Conservation (phyloP, 2,888 invertebrate genomes). For the Drosophila neotestacea region DNA sequence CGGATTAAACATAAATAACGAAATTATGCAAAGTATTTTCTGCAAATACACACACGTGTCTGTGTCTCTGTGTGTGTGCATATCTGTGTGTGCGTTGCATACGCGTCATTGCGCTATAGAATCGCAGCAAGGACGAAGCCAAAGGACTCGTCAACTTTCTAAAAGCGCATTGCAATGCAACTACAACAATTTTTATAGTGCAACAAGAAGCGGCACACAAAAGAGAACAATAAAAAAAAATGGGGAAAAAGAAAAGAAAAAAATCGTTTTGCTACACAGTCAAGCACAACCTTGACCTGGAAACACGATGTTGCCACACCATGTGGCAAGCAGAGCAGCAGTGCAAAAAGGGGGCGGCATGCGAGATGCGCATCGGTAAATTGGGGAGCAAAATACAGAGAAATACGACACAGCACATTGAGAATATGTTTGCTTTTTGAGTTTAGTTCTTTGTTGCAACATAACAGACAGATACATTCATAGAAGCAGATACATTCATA, state of each 20-base stretch:
- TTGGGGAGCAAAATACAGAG: slow-evolving; percentile 8
- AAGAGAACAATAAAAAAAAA: slow-evolving; percentile 17
- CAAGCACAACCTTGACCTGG: slow-evolving; percentile 84
- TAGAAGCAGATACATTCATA: slow-evolving; percentile 16
- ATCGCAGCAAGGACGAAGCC: slow-evolving; percentile 54
- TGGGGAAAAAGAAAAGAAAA: slow-evolving; percentile 10
- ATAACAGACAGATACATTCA: slow-evolving; percentile 4
- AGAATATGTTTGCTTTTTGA: slow-evolving; percentile 74
- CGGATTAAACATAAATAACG: slow-evolving; percentile 49
- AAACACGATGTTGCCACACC: slow-evolving; percentile 70
- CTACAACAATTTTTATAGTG: slow-evolving; percentile 25
- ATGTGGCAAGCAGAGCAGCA: slow-evolving; percentile 26
- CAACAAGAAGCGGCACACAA: slow-evolving; percentile 30
- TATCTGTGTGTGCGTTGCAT: slow-evolving; percentile 12
- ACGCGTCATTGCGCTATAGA: slow-evolving; percentile 56
- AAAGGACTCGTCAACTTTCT: slow-evolving; percentile 69
- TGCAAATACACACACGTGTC: slow-evolving; percentile 5
- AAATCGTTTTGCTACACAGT: slow-evolving; percentile 32
- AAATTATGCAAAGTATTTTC: slow-evolving; percentile 72
- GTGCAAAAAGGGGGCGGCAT: slow-evolving; percentile 22
- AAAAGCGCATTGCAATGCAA: slow-evolving; percentile 73
- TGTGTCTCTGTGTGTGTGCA: slow-evolving; percentile 15
- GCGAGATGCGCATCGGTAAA: slow-evolving; percentile 54
- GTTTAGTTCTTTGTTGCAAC: slow-evolving; percentile 68
- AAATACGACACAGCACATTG: slow-evolving; percentile 22